phyloP scores from a whole-genome alignment of 2,113 vertebrate genomes.

The Oncorhynchus nerka region DNA sequence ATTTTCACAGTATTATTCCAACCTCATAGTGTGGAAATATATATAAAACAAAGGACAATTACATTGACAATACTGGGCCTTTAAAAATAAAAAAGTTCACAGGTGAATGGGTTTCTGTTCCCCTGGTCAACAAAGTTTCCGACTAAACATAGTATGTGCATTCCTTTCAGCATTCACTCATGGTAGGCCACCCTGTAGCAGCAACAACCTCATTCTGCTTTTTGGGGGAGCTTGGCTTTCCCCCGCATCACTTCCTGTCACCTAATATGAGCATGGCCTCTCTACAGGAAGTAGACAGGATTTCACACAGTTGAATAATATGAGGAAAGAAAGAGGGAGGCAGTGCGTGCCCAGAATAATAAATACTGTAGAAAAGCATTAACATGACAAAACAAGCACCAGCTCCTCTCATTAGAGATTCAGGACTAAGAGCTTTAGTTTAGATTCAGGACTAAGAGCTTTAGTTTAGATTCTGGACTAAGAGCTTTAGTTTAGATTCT shows the following conservation, averaged over 20 bases:
- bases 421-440: background rate
- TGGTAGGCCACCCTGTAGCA: background rate
- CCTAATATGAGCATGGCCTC: conserved; percentile 27
- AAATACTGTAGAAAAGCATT: background rate
- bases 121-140: background rate
- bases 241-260: conserved; percentile 39
- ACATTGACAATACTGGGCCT: background rate
- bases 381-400: background rate
- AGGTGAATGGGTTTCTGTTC: background rate
- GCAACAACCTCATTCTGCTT: conserved; percentile 2
- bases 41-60: too few species aligned
- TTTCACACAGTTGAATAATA: background rate
- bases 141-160: background rate
- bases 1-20: too few species aligned
- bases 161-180: background rate
- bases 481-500: background rate
- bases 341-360: background rate
- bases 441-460: background rate
- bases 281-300: conserved; percentile 5
- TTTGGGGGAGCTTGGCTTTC: conserved; percentile 18
- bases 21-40: too few species aligned
- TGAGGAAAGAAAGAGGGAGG: background rate
- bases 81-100: background rate
- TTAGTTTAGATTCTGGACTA: background rate
- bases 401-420: background rate